A percentile compares a stretch with the other conserved stretches of the same genome.
Conservation (phyloP, 2,797 vertebrate species). For the Sebastes variabilis region DNA sequence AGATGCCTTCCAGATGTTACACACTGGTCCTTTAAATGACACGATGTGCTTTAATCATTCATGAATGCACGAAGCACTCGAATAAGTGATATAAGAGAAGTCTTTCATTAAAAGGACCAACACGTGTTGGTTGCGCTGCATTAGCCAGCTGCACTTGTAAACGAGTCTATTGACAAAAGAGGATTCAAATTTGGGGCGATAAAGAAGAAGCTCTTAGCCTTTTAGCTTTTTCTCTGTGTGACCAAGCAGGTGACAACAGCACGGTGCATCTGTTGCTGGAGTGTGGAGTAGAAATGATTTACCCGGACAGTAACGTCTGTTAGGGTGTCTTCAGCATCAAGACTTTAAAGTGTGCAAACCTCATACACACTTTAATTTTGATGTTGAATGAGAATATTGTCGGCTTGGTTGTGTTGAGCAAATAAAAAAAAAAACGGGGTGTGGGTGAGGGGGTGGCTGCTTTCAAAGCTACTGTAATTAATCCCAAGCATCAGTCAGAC, state of each 20-base stretch:
- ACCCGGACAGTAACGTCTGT: not conserved
- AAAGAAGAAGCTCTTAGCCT: slow-evolving; percentile 12
- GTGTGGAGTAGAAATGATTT: slow-evolving; percentile 20
- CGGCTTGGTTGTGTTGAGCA: slow-evolving; percentile 1
- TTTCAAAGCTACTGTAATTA: slow-evolving; percentile 72
- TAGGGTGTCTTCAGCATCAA: not conserved
- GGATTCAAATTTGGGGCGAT: slow-evolving; percentile 7
- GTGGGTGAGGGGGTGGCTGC: not conserved
- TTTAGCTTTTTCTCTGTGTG: slow-evolving; percentile 19
- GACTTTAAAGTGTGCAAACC: not conserved
- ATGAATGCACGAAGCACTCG: not conserved
- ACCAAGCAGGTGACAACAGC: slow-evolving; percentile 42
- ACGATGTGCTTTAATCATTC: not conserved
- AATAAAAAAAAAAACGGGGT: not conserved
- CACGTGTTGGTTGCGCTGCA: not conserved
- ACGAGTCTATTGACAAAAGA: slow-evolving; percentile 5
- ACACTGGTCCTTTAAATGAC: not conserved
- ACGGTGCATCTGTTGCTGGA: slow-evolving; percentile 18
- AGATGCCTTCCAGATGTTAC: too few relatives aligned
- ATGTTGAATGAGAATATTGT: slow-evolving; percentile 5
- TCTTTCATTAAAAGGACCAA: not conserved
- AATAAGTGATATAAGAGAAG: not conserved
- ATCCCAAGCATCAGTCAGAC: slow-evolving; percentile 66
- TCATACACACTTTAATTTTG: slow-evolving; percentile 14
- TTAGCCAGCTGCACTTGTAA: slow-evolving; percentile 42